These are phyloP conservation scores for Frankliniella fusca DNA, from an alignment of 2,888 invertebrate genomes.

Conservation along the genomic window DNA sequence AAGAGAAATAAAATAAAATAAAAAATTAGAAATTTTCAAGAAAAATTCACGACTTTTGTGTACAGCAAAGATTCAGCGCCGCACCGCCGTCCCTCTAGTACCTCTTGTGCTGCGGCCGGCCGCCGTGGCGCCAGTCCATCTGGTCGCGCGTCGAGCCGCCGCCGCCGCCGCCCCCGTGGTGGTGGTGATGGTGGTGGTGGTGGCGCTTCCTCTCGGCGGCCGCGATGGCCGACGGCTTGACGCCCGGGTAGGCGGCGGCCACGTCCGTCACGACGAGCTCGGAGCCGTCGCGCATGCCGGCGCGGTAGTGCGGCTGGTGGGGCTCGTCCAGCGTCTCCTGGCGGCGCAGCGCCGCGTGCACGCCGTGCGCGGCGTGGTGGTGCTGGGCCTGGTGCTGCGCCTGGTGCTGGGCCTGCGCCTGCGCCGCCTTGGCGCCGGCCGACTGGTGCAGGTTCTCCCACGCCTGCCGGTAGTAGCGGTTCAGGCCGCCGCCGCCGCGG, in stretches of 20 bases:
- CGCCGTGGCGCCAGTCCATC: slow-evolving; percentile 38
- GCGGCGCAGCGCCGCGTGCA: slow-evolving; percentile 42
- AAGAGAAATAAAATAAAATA: background rate
- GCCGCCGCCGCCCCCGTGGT: slow-evolving; percentile 47
- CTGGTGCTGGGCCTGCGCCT: slow-evolving; percentile 40
- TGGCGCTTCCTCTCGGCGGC: slow-evolving; percentile 60
- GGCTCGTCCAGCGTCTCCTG: slow-evolving; percentile 71
- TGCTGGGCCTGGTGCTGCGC: slow-evolving; percentile 36
- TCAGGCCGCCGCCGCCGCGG: slow-evolving; percentile 71
- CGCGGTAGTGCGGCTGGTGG: slow-evolving; percentile 45
- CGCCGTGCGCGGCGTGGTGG: background rate
- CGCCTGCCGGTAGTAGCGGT: slow-evolving; percentile 83
- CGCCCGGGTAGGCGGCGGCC: slow-evolving; percentile 43
- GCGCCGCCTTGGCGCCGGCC: slow-evolving; percentile 56
- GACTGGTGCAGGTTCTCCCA: slow-evolving; percentile 90
- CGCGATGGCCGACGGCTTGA: slow-evolving; percentile 33
- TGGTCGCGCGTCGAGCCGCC: slow-evolving; percentile 28
- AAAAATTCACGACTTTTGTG: background rate
- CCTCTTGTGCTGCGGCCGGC: background rate
- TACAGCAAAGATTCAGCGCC: background rate
- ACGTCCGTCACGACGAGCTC: slow-evolving; percentile 71
- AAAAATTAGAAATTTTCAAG: background rate
- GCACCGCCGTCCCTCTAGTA: no score
- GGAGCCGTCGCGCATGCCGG: slow-evolving; percentile 65
- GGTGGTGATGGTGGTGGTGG: slow-evolving; percentile 73